Evolutionary conservation across 2,888 invertebrate species (phyloP).

Genomic region (Oxytorus armatus): DNA sequence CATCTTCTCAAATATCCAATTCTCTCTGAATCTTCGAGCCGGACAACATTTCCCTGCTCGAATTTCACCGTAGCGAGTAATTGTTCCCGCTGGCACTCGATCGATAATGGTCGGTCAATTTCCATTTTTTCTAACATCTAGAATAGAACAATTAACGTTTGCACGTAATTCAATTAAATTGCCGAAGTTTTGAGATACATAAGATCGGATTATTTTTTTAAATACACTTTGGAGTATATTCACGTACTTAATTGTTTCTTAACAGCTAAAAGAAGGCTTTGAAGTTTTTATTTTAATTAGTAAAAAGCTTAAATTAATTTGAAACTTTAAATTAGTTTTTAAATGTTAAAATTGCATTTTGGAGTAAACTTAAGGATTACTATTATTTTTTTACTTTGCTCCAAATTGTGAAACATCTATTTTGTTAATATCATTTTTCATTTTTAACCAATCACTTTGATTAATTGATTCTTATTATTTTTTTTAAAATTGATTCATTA

Average conservation of each 20-base stretch:
- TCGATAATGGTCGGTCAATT: constrained; percentile 87
- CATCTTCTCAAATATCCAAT: constrained; percentile 84
- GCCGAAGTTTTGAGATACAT: neutral
- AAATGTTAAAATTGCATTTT: neutral
- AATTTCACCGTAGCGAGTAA: constrained; percentile 85
- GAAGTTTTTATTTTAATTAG: too few species aligned
- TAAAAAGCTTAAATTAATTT: neutral
- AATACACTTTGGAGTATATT: too few species aligned
- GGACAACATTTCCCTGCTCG: constrained; percentile 85
- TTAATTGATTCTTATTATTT: neutral
- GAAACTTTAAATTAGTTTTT: neutral
- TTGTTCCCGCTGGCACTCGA: constrained; percentile 88
- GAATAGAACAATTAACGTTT: constrained; percentile 55
- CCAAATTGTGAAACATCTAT: neutral
- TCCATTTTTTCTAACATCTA: constrained; percentile 85
- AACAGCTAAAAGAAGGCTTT: too few species aligned
- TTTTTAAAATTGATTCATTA: neutral
- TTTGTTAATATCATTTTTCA: neutral
- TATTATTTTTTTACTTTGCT: neutral
- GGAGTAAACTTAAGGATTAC: neutral
- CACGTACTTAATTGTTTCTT: too few species aligned
- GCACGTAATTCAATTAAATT: neutral
- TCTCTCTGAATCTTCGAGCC: constrained; percentile 85
- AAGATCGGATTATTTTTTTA: neutral
- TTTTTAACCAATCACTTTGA: neutral